Percentiles rank a stretch among this genome's conserved stretches.
Evolutionary conservation across 2,113 vertebrate species (phyloP).

Genomic region (Peromyscus polionotus): DNA sequence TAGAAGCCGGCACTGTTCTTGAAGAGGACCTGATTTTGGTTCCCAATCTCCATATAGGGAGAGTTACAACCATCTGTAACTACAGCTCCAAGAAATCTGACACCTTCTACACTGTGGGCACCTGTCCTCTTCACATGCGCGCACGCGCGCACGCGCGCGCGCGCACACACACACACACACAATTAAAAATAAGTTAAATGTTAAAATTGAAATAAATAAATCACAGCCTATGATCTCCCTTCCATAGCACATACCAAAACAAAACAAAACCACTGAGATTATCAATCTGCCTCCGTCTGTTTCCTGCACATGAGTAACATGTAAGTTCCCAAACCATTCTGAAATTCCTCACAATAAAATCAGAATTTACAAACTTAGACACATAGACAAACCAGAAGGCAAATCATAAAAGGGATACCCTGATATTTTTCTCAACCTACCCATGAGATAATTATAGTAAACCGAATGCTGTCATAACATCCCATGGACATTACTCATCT

Average conservation of each 20-base stretch:
- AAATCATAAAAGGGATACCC: background rate
- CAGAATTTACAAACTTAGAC: background rate
- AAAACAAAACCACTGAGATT: background rate
- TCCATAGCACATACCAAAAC: background rate
- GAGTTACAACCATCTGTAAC: background rate
- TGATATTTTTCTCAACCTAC: background rate
- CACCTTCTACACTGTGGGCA: background rate
- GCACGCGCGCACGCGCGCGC: background rate
- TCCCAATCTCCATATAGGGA: background rate
- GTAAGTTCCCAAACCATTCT: background rate
- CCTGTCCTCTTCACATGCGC: no score
- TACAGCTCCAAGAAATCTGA: background rate
- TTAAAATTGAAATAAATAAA: background rate
- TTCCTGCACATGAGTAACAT: no score
- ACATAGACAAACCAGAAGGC: background rate
- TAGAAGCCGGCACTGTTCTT: background rate
- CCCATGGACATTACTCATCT: background rate
- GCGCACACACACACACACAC: background rate
- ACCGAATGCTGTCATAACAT: background rate
- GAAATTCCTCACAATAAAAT: conserved; percentile 13
- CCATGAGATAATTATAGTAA: background rate
- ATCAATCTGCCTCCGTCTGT: background rate
- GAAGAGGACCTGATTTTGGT: background rate
- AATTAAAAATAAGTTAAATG: background rate
- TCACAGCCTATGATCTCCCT: background rate